Evolutionary conservation across 2,888 invertebrate species (phyloP).

Genomic region (Caenorhabditis sp.): DNA sequence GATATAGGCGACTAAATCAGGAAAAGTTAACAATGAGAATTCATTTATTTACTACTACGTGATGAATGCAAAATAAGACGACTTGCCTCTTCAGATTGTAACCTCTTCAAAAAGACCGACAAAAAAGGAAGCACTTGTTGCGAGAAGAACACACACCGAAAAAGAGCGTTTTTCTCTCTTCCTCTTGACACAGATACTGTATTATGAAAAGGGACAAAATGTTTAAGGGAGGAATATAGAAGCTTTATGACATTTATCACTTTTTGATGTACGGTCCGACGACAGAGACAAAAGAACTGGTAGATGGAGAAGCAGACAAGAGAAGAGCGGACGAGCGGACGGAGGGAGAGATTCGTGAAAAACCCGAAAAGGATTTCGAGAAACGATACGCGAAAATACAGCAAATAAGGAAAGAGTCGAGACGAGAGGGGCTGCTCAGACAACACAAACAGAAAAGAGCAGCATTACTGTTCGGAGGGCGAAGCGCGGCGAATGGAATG

Average conservation of each 20-base stretch:
- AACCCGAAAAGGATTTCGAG: conserved; percentile 13
- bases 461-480: conserved; percentile 13
- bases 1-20: no score
- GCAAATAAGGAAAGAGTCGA: conserved; percentile 35
- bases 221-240: background rate
- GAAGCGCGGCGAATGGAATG: background rate
- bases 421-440: conserved; percentile 11
- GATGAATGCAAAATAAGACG: no score
- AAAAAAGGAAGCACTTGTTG: conserved; percentile 8
- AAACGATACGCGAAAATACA: conserved; percentile 37
- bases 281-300: conserved; percentile 15
- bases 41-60: no score
- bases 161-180: background rate
- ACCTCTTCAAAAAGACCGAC: conserved; percentile 9
- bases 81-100: background rate
- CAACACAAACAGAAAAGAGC: conserved; percentile 3
- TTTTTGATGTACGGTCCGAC: conserved; percentile 6
- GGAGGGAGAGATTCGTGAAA: conserved; percentile 38
- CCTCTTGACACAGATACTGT: conserved; percentile 5
- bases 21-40: no score
- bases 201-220: background rate
- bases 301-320: conserved; percentile 4
- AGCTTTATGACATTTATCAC: conserved; percentile 5
- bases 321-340: conserved; percentile 9
- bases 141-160: conserved; percentile 13